phyloP scores from a whole-genome alignment of 2,888 invertebrate genomes.

The Tachina lurida region DNA sequence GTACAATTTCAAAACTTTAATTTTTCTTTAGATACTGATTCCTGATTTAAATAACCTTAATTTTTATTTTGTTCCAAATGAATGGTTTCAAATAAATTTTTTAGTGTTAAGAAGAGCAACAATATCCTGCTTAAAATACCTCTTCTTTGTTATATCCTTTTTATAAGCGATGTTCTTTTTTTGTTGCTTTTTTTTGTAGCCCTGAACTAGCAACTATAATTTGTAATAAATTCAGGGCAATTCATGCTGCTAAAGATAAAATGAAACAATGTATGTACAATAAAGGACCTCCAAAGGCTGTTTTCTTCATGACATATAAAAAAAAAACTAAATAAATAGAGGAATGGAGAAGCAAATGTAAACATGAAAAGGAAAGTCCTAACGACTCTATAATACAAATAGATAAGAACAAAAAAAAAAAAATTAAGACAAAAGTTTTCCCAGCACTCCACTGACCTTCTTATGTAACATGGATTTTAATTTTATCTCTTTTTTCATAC shows the following conservation, averaged over 20 bases:
- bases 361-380: conserved; percentile 29
- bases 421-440: not conserved
- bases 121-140: no score
- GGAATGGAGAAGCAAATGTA: not conserved
- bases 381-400: conserved; percentile 36
- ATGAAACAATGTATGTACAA: not conserved
- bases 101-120: no score
- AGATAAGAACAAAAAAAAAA: not conserved
- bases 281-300: conserved; percentile 56
- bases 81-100: no score
- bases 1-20: no score
- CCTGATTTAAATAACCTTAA: no score
- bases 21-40: no score
- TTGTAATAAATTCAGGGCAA: conserved; percentile 55
- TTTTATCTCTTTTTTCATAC: conserved; percentile 2
- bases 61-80: no score
- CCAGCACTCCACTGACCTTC: conserved; percentile 32
- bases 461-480: not conserved
- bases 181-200: not conserved
- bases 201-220: conserved; percentile 18
- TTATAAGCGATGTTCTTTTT: no score
- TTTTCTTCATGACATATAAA: conserved; percentile 21
- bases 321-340: not conserved
- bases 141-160: no score
- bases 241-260: conserved; percentile 35